Conservation (phyloP, 2,113 vertebrate species). For the Etheostoma spectabile region DNA sequence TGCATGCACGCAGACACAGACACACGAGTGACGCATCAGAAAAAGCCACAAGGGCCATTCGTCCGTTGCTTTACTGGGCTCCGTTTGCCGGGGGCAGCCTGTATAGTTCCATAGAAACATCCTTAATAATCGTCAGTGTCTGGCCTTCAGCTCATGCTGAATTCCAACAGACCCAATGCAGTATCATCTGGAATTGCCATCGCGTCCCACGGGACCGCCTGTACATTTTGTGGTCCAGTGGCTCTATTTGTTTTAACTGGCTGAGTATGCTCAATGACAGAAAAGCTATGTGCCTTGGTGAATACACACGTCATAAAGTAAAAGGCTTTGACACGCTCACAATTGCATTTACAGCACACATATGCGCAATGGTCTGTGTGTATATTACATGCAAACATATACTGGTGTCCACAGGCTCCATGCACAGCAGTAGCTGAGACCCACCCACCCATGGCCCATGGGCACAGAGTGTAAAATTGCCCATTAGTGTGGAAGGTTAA, state of each 20-base stretch:
- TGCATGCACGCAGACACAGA: slow-evolving; percentile 24
- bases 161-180: slow-evolving; percentile 63
- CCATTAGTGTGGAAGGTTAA: slow-evolving; percentile 62
- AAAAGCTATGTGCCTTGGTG: slow-evolving; percentile 84
- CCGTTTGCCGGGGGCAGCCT: slow-evolving; percentile 61
- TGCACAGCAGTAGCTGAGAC: slow-evolving; percentile 22
- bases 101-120: slow-evolving; percentile 73
- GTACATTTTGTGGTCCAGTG: slow-evolving; percentile 73
- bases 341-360: slow-evolving; percentile 44
- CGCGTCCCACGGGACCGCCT: slow-evolving; percentile 59
- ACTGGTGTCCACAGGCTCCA: slow-evolving; percentile 57
- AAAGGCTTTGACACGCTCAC: slow-evolving; percentile 57
- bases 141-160: slow-evolving; percentile 70
- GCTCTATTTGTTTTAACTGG: slow-evolving; percentile 79
- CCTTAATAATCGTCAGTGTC: slow-evolving; percentile 78
- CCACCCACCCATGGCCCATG: slow-evolving; percentile 10
- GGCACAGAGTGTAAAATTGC: slow-evolving; percentile 62
- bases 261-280: slow-evolving; percentile 73
- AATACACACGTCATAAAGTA: slow-evolving; percentile 68
- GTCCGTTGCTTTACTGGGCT: slow-evolving; percentile 51
- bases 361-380: slow-evolving; percentile 28
- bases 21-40: slow-evolving; percentile 39
- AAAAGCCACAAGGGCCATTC: slow-evolving; percentile 39
- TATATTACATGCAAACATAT: slow-evolving; percentile 39
- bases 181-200: slow-evolving; percentile 75